A percentile compares a stretch with the other conserved stretches of the same genome.
Evolutionary conservation across 2,888 invertebrate species (phyloP).

Genomic region (Tinea semifulvella): DNA sequence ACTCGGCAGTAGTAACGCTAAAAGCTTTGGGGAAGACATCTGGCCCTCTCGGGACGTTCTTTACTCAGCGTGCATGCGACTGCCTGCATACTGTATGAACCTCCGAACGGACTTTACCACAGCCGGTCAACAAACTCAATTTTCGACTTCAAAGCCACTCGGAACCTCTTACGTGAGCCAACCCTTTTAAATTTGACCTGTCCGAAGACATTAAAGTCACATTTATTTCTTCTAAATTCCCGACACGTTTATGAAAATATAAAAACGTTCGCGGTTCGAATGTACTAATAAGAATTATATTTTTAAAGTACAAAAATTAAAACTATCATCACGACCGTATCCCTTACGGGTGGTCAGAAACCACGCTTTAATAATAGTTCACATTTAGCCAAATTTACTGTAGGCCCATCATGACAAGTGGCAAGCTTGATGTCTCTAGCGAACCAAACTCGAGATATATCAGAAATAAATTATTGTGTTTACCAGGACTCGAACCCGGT

Average conservation of each 20-base stretch:
- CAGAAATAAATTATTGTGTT: too few relatives aligned
- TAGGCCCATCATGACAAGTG: too few relatives aligned
- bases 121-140: conserved; percentile 59
- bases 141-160: conserved; percentile 58
- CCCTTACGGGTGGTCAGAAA: too few relatives aligned
- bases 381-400: too few relatives aligned
- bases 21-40: conserved; percentile 32
- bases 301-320: too few relatives aligned
- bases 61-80: conserved; percentile 27
- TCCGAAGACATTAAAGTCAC: not conserved
- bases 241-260: not conserved
- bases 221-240: not conserved
- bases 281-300: too few relatives aligned
- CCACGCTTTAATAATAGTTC: too few relatives aligned
- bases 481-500: too few relatives aligned
- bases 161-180: conserved; percentile 6
- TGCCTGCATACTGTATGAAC: conserved; percentile 54
- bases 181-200: conserved; percentile 11
- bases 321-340: too few relatives aligned
- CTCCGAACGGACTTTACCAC: conserved; percentile 27
- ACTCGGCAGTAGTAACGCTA: conserved; percentile 37
- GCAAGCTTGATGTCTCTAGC: too few relatives aligned
- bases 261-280: not conserved
- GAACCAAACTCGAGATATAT: too few relatives aligned
- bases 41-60: conserved; percentile 30